A percentile compares a stretch with the other conserved stretches of the same genome.
These are phyloP conservation scores for Eucera pruinosa DNA, from an alignment of 2,888 invertebrate genomes.

Conservation along the genomic window DNA sequence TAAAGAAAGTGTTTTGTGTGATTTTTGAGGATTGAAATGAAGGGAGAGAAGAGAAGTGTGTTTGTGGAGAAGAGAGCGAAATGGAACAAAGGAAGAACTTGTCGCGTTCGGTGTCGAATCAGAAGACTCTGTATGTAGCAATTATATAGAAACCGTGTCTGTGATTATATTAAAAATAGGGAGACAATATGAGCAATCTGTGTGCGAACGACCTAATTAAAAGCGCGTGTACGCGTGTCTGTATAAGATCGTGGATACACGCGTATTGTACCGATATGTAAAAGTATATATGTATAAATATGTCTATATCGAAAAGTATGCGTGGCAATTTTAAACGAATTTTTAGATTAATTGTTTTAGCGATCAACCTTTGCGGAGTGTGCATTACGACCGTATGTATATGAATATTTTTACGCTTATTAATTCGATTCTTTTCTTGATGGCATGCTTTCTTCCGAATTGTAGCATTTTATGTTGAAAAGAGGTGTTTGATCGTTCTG, in stretches of 20 bases:
- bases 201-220: slow-evolving; percentile 69
- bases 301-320: slow-evolving; percentile 52
- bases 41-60: slow-evolving; percentile 13
- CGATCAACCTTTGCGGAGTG: slow-evolving; percentile 9
- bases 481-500: background rate
- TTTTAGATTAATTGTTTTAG: slow-evolving; percentile 19
- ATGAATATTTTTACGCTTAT: background rate
- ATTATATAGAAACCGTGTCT: slow-evolving; percentile 80
- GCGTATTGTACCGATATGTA: slow-evolving; percentile 56
- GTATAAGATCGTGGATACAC: slow-evolving; percentile 14
- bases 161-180: slow-evolving; percentile 81
- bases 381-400: slow-evolving; percentile 35
- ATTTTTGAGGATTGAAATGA: background rate
- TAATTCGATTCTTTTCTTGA: background rate
- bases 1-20: slow-evolving; percentile 21
- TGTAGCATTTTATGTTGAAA: background rate
- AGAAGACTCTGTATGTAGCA: slow-evolving; percentile 80
- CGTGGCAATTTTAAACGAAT: slow-evolving; percentile 61
- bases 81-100: slow-evolving; percentile 46
- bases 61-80: slow-evolving; percentile 34
- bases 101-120: slow-evolving; percentile 75
- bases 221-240: slow-evolving; percentile 45
- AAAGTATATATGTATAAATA: slow-evolving; percentile 58
- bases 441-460: background rate
- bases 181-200: slow-evolving; percentile 73